Conservation (phyloP, 2,113 vertebrate genomes). For the Trichechus manatus region DNA sequence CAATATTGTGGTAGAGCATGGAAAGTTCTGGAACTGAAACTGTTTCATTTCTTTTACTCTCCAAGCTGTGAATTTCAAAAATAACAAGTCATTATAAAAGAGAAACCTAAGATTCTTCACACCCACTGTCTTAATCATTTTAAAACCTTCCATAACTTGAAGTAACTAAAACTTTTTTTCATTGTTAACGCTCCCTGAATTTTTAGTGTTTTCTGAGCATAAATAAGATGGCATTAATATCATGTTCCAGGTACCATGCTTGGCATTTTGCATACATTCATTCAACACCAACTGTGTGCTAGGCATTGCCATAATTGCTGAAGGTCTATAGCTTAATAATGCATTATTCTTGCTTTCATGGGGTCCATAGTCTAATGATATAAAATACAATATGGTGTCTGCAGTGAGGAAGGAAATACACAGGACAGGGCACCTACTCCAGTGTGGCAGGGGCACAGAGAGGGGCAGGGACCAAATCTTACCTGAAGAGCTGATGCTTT, state of each 20-base stretch:
- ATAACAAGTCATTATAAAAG: slow-evolving; percentile 78
- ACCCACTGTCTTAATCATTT: slow-evolving; percentile 74
- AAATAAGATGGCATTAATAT: slow-evolving; percentile 18
- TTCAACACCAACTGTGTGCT: not conserved
- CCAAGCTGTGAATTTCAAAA: slow-evolving; percentile 74
- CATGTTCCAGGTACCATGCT: not conserved
- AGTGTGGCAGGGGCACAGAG: not conserved
- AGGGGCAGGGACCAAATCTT: not conserved
- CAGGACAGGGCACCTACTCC: not conserved
- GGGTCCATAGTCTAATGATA: not conserved
- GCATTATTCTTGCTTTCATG: slow-evolving; percentile 7
- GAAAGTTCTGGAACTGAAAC: slow-evolving; percentile 60
- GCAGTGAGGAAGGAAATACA: not conserved
- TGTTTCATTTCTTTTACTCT: slow-evolving; percentile 69
- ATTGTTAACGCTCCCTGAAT: slow-evolving; percentile 52
- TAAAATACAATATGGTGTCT: not conserved
- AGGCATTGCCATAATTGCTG: not conserved
- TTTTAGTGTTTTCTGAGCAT: slow-evolving; percentile 53
- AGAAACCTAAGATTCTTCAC: slow-evolving; percentile 74
- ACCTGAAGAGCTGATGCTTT: not conserved
- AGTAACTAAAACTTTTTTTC: slow-evolving; percentile 51
- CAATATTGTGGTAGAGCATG: slow-evolving; percentile 15
- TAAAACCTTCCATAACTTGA: slow-evolving; percentile 68
- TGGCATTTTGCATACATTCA: not conserved
- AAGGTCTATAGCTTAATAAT: not conserved